Evolutionary conservation across 1,140 invertebrate species (phyloP).

Genomic region (Eupristina koningsbergeri): DNA sequence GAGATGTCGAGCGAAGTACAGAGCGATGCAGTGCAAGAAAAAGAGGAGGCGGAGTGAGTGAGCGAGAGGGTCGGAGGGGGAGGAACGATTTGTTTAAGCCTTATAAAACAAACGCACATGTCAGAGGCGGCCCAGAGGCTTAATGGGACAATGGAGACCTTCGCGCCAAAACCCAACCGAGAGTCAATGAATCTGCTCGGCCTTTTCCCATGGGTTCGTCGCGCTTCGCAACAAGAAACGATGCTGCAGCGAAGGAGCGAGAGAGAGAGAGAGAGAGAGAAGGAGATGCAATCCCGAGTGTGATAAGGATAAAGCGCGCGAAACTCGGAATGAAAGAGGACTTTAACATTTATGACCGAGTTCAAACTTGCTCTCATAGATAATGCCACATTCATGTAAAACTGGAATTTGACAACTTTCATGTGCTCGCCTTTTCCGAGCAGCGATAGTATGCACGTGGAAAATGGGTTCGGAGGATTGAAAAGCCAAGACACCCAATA

Average conservation of each 20-base stretch:
- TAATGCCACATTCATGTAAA: background rate
- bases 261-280: slow-evolving; percentile 2
- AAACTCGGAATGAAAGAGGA: slow-evolving; percentile 3
- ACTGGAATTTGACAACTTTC: background rate
- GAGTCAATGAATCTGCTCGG: slow-evolving; percentile 61
- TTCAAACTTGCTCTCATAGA: background rate
- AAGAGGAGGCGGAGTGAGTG: background rate
- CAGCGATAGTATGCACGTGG: too few relatives aligned
- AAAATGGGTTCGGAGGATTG: too few relatives aligned
- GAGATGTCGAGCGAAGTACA: background rate
- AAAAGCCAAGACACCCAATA: too few relatives aligned
- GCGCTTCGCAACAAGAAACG: slow-evolving; percentile 44
- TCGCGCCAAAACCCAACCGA: slow-evolving; percentile 49
- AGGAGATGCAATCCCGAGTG: background rate
- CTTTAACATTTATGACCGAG: background rate
- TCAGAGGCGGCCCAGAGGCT: slow-evolving; percentile 26
- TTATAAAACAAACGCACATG: slow-evolving; percentile 57
- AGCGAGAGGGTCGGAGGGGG: slow-evolving; percentile 27
- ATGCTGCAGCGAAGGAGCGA: too few relatives aligned
- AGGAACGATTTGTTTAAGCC: slow-evolving; percentile 59
- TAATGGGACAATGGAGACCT: slow-evolving; percentile 60
- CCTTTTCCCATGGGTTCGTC: slow-evolving; percentile 58
- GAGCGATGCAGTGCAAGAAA: background rate
- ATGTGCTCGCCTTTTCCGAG: background rate
- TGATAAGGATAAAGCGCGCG: slow-evolving; percentile 28